Evolutionary conservation across 2,113 vertebrate species (phyloP), one percentile per base, ranked within the genome.

Genomic region (Cyanistes caeruleus): DNA sequence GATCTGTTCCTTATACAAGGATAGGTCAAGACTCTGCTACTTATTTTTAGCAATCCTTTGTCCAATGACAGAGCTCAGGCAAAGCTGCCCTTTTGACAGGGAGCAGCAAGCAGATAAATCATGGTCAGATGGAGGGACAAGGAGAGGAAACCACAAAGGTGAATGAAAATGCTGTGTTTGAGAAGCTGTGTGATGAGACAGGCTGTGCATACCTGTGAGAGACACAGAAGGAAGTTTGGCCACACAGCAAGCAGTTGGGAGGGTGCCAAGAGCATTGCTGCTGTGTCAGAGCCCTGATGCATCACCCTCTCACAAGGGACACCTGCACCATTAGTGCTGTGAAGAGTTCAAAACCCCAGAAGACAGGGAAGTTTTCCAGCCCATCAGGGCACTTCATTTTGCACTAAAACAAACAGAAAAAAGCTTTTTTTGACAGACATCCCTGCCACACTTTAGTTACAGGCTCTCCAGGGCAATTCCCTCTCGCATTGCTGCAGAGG

Each of bases 91-190:
- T 37, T 73, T 55, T 62, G 58, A 39, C 17, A 62, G 60, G 51
- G 68, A 89, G 35, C 52, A 87, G 63, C 49, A 37, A 92, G 44
- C 59, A 87, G 43, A 72, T 62, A 90, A 92, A 90, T 95, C 80
- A 44, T 11, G 27, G 48, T 55, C 70, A 62, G 43, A 65, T 11
- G 11, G 53, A 67, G 46, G 22, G 15, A 74, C 33, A 87, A 83
- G 83, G 33, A 80, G 43, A 84, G n/a, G 35, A 84, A 73, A 62
- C 15, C 1, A 5, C 39, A 74, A 69, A 62, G 81, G 83, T 91
- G 77, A 81, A 78, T 48, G 28, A 27, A 89, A 90, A 93, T 28
- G 83, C 67, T 51, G 48, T 63, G n/a, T 73, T 39, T 87, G 64
- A 73, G 93, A 55, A 88, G 59, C 53, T 27, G n/a, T 77, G 31